Evolutionary conservation across 2,113 vertebrate species (phyloP), one percentile per base, ranked within the genome.

Genomic region (Megaptera novaeangliae): DNA sequence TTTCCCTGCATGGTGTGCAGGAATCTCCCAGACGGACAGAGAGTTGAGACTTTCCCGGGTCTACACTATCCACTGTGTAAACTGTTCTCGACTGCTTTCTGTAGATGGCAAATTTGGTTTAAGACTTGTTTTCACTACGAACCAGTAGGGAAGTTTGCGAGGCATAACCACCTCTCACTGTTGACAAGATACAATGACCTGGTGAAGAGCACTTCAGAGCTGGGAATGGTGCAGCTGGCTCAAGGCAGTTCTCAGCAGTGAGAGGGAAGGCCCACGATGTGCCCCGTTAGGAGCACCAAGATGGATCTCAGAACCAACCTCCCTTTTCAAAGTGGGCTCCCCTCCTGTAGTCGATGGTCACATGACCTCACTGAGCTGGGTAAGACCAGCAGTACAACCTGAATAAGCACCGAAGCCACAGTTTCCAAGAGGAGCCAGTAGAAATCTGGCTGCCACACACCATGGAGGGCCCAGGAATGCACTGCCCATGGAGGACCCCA

Each of bases 11-110:
- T 88, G 46, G 52, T 2, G 10, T 27, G 25, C 5, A 7, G 63
- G 34, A 66, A 27, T 57, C 49, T 2, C 8, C 29, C 13, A 7
- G 15, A 71, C 44, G 39, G 84, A 57, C 21, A 44, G 0, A n/a
- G 36, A 41, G 34, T 59, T 31, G 36, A 36, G 66, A 59, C 11
- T 9, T 31, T 11, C 11, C 21, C 44, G 2, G 18, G 57, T 0
- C 82, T 0, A 6, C 4, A 11, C 3, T 3, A 23, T 3, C 0
- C 0, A 0, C 15, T 21, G 0, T 21, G 3, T 34, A 25, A 39
- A 49, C 18, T 25, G 27, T 20, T 29, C 63, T 10, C 2, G 12
- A 31, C 64, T 69, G 27, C 21, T 57, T 63, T 69, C 80, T 46
- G 5, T 20, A 36, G 39, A 6, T 39, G 25, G 21, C 12, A 78